Evolutionary conservation across 2,888 invertebrate species (phyloP).

Genomic region (Andrena dorsata): DNA sequence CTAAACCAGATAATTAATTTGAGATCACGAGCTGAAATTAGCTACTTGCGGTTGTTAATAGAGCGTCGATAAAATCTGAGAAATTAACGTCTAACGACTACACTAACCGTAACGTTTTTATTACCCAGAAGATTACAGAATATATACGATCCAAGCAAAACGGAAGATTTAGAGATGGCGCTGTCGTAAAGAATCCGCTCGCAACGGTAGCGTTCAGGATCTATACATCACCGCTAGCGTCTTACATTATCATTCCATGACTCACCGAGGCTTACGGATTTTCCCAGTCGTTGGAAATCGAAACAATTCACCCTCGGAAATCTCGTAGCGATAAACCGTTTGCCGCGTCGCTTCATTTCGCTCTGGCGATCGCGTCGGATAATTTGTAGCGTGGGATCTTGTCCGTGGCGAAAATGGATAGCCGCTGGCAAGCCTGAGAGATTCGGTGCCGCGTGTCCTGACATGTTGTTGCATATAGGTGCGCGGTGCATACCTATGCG

Average conservation of each 20-base stretch:
- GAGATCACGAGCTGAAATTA: conserved; percentile 7
- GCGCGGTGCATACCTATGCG: conserved; percentile 71
- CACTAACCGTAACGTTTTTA: conserved; percentile 14
- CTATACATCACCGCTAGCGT: background rate
- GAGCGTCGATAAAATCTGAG: conserved; percentile 6
- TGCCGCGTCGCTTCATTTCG: conserved; percentile 51
- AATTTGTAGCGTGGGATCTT: conserved; percentile 71
- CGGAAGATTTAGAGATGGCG: conserved; percentile 12
- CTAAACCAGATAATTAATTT: conserved; percentile 6
- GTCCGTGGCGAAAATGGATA: conserved; percentile 74
- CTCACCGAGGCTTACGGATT: background rate
- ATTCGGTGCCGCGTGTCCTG: conserved; percentile 80
- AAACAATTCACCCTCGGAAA: conserved; percentile 2
- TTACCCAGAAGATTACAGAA: conserved; percentile 4
- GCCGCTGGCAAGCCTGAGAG: conserved; percentile 76
- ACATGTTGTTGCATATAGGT: conserved; percentile 80
- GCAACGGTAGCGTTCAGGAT: background rate
- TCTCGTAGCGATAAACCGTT: background rate
- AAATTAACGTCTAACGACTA: conserved; percentile 9
- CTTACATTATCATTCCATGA: background rate
- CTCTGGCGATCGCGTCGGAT: conserved; percentile 59
- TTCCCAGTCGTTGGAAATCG: background rate
- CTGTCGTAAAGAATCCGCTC: background rate
- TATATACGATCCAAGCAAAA: background rate
- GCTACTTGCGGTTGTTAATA: conserved; percentile 12